These are phyloP conservation scores for Neosilurus hyrtlii DNA, from an alignment of 2,797 vertebrate genomes.

Conservation along the genomic window DNA sequence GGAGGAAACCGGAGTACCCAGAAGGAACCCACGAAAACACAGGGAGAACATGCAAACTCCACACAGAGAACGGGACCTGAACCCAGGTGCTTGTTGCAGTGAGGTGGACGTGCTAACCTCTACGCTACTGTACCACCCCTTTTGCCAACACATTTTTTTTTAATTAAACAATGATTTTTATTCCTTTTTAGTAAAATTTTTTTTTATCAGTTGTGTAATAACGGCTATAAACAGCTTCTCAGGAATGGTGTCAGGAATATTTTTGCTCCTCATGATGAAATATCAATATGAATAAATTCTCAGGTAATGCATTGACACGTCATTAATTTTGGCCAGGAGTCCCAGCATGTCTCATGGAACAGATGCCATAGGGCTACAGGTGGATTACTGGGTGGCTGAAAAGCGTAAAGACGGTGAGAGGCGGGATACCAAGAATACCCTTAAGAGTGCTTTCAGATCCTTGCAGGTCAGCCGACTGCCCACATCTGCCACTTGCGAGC, in stretches of 20 bases:
- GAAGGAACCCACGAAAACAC: too few species aligned
- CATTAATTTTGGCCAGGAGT: conserved; percentile 57
- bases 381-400: conserved; percentile 83
- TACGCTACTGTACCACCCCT: too few species aligned
- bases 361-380: conserved; percentile 84
- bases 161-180: neutral
- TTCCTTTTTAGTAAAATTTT: neutral
- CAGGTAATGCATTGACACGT: neutral
- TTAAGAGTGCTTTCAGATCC: conserved; percentile 83
- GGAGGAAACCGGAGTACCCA: too few species aligned
- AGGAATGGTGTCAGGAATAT: neutral
- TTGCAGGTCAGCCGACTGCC: conserved; percentile 82
- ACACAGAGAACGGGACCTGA: too few species aligned
- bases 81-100: too few species aligned
- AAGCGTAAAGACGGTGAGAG: conserved; percentile 79
- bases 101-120: too few species aligned
- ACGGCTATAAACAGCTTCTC: neutral
- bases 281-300: neutral
- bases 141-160: neutral
- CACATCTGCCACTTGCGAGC: conserved; percentile 61
- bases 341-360: conserved; percentile 67
- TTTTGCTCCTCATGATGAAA: neutral
- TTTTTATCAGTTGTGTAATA: neutral
- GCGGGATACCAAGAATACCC: conserved; percentile 80
- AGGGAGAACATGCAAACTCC: too few species aligned